phyloP scores from a whole-genome alignment of 1,140 invertebrate species.

The Ditylenchus dipsaci region DNA sequence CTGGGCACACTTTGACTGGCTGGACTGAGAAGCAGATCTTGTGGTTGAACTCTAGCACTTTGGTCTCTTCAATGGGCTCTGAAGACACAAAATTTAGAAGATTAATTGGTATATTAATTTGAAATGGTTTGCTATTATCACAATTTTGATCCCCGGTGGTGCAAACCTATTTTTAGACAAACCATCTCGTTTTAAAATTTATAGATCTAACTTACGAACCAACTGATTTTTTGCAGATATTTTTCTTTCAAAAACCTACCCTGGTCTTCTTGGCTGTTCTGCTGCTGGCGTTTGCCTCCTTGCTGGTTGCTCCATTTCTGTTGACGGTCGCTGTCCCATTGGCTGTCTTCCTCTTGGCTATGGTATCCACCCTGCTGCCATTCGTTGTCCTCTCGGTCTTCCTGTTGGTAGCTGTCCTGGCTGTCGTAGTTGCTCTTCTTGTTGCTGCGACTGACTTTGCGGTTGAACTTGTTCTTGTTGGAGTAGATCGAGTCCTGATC shows the following conservation, averaged over 20 bases:
- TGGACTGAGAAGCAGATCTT: conserved; percentile 43
- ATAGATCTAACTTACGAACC: background rate
- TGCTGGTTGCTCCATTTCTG: conserved; percentile 4
- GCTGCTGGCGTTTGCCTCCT: background rate
- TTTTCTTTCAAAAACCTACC: background rate
- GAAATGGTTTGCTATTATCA: too few species aligned
- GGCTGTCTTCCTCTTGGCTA: conserved; percentile 7
- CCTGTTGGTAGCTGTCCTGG: conserved; percentile 7
- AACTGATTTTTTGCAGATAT: background rate
- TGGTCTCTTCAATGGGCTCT: conserved; percentile 22
- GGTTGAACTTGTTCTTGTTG: too few species aligned
- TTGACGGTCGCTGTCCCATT: background rate
- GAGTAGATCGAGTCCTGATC: too few species aligned
- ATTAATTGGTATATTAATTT: too few species aligned
- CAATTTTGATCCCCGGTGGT: too few species aligned
- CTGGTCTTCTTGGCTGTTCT: conserved; percentile 5
- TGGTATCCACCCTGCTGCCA: conserved; percentile 13
- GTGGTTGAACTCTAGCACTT: conserved; percentile 24
- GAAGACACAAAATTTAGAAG: background rate
- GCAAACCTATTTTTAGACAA: too few species aligned
- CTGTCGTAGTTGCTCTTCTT: conserved; percentile 3
- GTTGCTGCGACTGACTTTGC: too few species aligned
- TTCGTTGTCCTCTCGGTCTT: conserved; percentile 1
- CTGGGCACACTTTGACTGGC: conserved; percentile 36
- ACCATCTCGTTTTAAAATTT: background rate